These are phyloP conservation scores for Beaufortia kweichowensis DNA, from an alignment of 2,113 vertebrate species.

Conservation along the genomic window DNA sequence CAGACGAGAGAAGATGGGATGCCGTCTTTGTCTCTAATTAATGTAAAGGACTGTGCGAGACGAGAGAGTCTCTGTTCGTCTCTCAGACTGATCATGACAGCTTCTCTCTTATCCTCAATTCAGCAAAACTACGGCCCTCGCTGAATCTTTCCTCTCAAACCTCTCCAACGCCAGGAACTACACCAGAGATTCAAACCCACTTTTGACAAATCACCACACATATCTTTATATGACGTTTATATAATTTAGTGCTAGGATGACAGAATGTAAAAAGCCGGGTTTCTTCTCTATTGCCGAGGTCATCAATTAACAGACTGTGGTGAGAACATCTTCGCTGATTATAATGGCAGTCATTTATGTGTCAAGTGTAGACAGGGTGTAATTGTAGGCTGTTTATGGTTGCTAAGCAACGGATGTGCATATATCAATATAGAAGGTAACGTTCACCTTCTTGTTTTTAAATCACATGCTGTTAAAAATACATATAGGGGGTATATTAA, in stretches of 20 bases:
- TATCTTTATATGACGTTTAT: no score
- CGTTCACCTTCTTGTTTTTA: no score
- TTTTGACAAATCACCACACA: neutral
- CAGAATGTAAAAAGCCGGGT: neutral
- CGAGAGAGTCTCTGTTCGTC: constrained; percentile 6
- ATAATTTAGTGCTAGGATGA: neutral
- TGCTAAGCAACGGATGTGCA: constrained; percentile 19
- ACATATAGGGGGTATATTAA: no score
- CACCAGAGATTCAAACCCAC: neutral
- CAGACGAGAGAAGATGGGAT: constrained; percentile 11
- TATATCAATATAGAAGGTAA: neutral
- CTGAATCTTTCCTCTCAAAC: constrained; percentile 3
- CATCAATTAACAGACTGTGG: neutral
- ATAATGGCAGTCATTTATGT: neutral
- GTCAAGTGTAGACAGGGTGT: neutral
- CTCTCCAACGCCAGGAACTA: neutral
- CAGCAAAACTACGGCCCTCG: constrained; percentile 8
- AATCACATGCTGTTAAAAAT: no score
- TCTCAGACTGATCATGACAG: constrained; percentile 43
- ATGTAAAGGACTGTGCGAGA: constrained; percentile 29
- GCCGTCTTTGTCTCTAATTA: constrained; percentile 46
- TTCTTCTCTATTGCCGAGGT: neutral
- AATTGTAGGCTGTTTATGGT: constrained; percentile 11
- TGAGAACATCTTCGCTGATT: neutral
- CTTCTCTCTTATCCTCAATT: neutral